These are phyloP conservation scores for Eupithecia tripunctaria DNA, from an alignment of 2,888 invertebrate genomes.

Conservation along the genomic window DNA sequence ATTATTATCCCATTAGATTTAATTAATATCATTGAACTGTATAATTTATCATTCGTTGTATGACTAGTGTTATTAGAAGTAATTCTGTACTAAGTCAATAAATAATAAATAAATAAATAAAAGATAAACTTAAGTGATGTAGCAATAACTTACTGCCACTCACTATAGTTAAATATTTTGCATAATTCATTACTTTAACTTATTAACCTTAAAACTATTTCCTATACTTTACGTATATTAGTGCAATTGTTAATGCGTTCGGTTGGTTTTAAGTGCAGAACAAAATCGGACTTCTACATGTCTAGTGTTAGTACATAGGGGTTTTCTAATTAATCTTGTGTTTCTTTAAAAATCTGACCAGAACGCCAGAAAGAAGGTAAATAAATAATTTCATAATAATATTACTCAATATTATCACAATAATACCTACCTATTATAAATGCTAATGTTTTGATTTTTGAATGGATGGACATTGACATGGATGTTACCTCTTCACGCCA, in stretches of 20 bases:
- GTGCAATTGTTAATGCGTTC: background rate
- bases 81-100: too few relatives aligned
- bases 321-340: background rate
- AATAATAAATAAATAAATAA: too few relatives aligned
- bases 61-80: too few relatives aligned
- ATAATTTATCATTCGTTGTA: too few relatives aligned
- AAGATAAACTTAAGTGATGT: background rate
- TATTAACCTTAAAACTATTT: background rate
- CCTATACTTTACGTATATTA: background rate
- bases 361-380: background rate
- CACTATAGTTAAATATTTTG: constrained; percentile 1
- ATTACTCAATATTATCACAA: too few relatives aligned
- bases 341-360: background rate
- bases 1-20: too few relatives aligned
- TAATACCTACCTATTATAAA: too few relatives aligned
- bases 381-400: too few relatives aligned
- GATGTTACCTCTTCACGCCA: too few relatives aligned
- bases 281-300: background rate
- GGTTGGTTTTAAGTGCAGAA: background rate
- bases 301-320: background rate
- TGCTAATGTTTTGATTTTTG: too few relatives aligned
- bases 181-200: background rate
- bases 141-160: background rate
- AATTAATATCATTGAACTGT: too few relatives aligned
- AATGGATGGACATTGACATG: too few relatives aligned